These are phyloP conservation scores for Calycopis cecrops DNA, from an alignment of 1,140 invertebrate genomes.

Conservation along the genomic window DNA sequence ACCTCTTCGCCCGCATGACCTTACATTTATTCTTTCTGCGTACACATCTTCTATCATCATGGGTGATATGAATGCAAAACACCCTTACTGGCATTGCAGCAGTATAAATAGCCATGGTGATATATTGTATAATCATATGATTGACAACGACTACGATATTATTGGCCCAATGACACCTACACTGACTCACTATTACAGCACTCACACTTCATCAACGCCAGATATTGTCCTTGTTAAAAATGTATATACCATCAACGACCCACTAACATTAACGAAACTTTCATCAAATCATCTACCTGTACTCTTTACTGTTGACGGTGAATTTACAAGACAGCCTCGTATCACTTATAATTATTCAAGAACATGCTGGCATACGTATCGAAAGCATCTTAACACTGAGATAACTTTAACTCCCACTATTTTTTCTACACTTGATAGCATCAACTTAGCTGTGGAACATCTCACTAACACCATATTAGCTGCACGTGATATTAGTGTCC, in stretches of 20 bases:
- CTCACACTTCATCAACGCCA: too few relatives aligned
- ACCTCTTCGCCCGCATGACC: too few relatives aligned
- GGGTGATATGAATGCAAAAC: neutral
- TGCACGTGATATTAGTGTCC: too few relatives aligned
- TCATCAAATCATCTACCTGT: neutral
- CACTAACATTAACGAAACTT: too few relatives aligned
- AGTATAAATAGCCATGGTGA: neutral
- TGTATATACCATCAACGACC: too few relatives aligned
- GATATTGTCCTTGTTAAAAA: too few relatives aligned
- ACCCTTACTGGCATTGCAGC: neutral
- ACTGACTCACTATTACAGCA: too few relatives aligned
- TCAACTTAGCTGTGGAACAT: neutral
- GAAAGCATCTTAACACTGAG: neutral
- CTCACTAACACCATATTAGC: neutral
- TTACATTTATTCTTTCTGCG: too few relatives aligned
- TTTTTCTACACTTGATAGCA: neutral
- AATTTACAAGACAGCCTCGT: too few relatives aligned
- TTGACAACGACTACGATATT: too few relatives aligned
- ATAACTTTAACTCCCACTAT: neutral
- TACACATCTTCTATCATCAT: neutral
- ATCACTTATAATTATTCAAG: neutral
- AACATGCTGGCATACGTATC: neutral
- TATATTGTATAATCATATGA: neutral
- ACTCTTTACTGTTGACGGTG: too few relatives aligned
- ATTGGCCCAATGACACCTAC: too few relatives aligned